A percentile compares a stretch with the other conserved stretches of the same genome.
Evolutionary conservation across 1,140 invertebrate genomes (phyloP).

Genomic region (Frieseomelitta varia): DNA sequence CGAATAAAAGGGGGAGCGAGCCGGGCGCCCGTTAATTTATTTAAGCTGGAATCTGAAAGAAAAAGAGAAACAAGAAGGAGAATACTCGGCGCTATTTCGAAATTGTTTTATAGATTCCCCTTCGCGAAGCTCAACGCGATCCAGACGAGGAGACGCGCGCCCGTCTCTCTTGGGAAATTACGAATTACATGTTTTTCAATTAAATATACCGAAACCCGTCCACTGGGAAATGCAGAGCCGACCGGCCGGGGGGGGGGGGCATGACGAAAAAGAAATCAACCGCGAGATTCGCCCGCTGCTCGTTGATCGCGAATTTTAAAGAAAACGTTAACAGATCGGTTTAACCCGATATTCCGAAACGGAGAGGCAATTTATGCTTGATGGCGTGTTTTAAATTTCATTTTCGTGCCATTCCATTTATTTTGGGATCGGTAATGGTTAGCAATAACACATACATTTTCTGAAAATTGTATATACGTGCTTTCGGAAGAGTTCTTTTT

Average conservation of each 20-base stretch:
- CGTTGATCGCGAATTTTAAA: neutral
- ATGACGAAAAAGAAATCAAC: slow-evolving; percentile 22
- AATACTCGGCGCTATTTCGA: neutral
- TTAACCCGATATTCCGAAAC: neutral
- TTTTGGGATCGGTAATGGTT: neutral
- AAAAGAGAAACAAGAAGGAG: neutral
- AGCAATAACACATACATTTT: neutral
- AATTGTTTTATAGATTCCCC: slow-evolving; percentile 44
- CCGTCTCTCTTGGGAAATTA: slow-evolving; percentile 59
- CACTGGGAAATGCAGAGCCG: slow-evolving; percentile 43
- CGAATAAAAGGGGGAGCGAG: neutral
- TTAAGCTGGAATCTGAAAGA: slow-evolving; percentile 6
- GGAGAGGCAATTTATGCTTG: neutral
- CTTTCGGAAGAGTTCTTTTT: too few relatives aligned
- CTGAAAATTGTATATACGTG: too few relatives aligned
- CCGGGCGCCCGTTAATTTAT: slow-evolving; percentile 10
- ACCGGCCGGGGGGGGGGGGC: neutral
- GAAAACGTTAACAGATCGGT: neutral
- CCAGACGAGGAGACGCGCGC: slow-evolving; percentile 8
- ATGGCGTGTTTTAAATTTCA: neutral
- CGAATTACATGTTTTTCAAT: slow-evolving; percentile 67
- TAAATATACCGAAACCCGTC: slow-evolving; percentile 49
- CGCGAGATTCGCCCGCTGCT: neutral
- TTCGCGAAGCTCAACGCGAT: slow-evolving; percentile 32
- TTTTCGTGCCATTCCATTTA: neutral